Conservation (phyloP, 2,113 vertebrate species). For the Rostratula benghalensis region DNA sequence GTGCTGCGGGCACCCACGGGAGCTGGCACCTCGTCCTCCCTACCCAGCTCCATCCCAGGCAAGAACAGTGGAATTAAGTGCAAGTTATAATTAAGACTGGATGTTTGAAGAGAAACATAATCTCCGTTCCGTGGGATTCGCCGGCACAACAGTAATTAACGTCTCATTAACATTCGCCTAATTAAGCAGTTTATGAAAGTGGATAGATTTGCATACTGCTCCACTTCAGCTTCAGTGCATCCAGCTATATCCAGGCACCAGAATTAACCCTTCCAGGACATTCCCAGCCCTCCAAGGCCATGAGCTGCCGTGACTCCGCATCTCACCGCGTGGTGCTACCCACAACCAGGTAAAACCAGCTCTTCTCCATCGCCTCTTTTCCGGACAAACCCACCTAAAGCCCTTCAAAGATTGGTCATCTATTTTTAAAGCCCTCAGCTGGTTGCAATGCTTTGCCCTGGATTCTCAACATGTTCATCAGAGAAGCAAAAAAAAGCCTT, state of each 20-base stretch:
- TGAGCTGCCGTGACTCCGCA: rapidly evolving
- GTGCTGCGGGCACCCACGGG: rapidly evolving
- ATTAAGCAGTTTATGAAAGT: slow-evolving; percentile 85
- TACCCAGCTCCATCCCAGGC: slow-evolving; percentile 1
- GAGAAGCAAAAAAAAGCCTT: not conserved
- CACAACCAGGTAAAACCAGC: not conserved
- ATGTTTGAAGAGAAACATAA: slow-evolving; percentile 85
- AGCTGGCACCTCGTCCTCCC: not conserved
- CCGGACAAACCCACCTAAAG: not conserved
- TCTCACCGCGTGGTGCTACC: not conserved
- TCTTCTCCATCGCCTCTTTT: not conserved
- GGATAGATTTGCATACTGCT: slow-evolving; percentile 74
- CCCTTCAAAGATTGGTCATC: not conserved
- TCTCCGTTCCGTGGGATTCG: slow-evolving; percentile 77
- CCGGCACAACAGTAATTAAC: slow-evolving; percentile 84
- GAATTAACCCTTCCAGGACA: slow-evolving; percentile 66
- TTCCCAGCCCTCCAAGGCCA: not conserved
- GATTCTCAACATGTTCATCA: not conserved
- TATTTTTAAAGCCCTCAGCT: not conserved
- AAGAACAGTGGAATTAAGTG: slow-evolving; percentile 69
- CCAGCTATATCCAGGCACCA: slow-evolving; percentile 14
- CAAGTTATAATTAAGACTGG: slow-evolving; percentile 82
- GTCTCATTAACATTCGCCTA: slow-evolving; percentile 85
- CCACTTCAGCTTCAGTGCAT: slow-evolving; percentile 63
- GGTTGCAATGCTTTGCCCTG: not conserved